Evolutionary conservation across 2,888 invertebrate species (phyloP).

Genomic region (Chaitophorus viminalis): DNA sequence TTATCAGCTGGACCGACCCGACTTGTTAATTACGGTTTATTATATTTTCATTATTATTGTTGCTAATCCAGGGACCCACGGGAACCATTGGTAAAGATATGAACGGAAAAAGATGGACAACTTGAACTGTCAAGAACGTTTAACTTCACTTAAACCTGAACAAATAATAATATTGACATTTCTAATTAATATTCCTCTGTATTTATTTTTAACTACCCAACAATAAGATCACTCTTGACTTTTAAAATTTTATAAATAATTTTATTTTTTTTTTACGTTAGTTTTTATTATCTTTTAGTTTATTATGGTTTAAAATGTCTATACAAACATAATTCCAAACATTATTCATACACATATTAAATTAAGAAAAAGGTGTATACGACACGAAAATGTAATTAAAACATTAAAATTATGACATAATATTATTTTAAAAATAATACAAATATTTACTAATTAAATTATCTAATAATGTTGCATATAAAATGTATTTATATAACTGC

Average conservation of each 20-base stretch:
- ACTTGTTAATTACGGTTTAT: constrained; percentile 61
- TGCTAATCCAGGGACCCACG: constrained; percentile 49
- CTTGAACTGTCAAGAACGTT: constrained; percentile 20
- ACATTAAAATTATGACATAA: neutral
- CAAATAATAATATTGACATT: constrained; percentile 43
- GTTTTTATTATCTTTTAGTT: constrained; percentile 10
- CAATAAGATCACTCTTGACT: neutral
- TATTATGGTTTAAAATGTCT: constrained; percentile 26
- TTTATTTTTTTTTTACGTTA: neutral
- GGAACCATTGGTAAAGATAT: constrained; percentile 34
- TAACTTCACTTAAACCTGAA: neutral
- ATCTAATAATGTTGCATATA: neutral
- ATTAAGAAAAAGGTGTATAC: neutral
- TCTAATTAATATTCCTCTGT: constrained; percentile 28
- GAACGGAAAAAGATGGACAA: constrained; percentile 21
- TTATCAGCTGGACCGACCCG: constrained; percentile 51
- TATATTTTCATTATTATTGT: constrained; percentile 61
- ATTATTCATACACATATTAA: neutral
- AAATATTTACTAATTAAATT: neutral
- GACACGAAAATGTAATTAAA: neutral
- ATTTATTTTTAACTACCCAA: neutral
- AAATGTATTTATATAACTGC: neutral
- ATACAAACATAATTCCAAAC: neutral
- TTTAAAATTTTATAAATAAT: neutral
- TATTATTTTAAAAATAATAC: neutral